These are phyloP conservation scores for Vanacampus margaritifer DNA, from an alignment of 2,113 vertebrate genomes.

Conservation along the genomic window DNA sequence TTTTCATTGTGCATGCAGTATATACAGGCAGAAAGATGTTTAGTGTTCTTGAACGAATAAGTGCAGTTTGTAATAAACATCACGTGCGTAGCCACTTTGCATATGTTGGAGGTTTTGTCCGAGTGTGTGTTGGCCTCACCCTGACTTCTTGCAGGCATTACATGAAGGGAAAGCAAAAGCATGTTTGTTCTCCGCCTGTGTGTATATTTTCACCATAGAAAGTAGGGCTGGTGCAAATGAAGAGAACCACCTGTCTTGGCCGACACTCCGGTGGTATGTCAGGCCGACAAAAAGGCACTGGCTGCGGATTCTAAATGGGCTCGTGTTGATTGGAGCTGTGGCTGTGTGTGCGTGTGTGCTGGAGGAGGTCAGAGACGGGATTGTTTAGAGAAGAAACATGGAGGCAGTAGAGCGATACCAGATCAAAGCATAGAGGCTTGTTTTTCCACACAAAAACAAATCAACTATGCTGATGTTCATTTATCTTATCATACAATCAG, in stretches of 20 bases:
- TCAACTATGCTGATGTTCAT: neutral
- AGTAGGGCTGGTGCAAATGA: constrained; percentile 39
- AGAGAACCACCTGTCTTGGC: constrained; percentile 58
- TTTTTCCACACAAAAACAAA: neutral
- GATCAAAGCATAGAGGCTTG: neutral
- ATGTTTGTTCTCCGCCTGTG: constrained; percentile 31
- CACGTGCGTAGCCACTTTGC: constrained; percentile 8
- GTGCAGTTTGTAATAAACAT: too few species aligned
- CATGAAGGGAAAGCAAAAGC: constrained; percentile 38
- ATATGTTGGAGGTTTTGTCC: neutral
- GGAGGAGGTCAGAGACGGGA: constrained; percentile 8
- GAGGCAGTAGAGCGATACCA: constrained; percentile 4
- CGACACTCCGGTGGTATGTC: constrained; percentile 9
- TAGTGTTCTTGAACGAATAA: constrained; percentile 46
- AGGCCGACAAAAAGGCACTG: neutral
- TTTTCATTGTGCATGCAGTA: neutral
- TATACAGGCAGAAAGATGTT: neutral
- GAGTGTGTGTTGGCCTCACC: neutral
- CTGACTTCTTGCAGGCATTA: constrained; percentile 28
- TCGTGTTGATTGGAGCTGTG: constrained; percentile 25
- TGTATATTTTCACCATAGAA: constrained; percentile 42
- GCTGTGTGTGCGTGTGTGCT: neutral
- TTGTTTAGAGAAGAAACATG: constrained; percentile 21
- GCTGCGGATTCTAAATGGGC: constrained; percentile 15
- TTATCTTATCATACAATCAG: neutral